phyloP scores from a whole-genome alignment of 2,888 invertebrate genomes.

The Acleris emargana region DNA sequence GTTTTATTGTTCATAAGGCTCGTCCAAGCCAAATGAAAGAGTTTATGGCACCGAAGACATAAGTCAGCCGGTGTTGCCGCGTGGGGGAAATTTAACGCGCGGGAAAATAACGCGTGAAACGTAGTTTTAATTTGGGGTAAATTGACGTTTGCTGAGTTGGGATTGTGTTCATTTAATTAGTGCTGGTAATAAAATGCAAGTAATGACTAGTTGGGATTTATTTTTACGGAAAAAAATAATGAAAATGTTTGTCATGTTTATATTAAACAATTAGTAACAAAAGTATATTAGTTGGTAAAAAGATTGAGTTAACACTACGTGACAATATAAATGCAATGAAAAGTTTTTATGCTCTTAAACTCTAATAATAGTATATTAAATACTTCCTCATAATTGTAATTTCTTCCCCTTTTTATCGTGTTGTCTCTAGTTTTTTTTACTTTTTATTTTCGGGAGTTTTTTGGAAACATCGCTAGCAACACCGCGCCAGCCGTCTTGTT shows the following conservation, averaged over 20 bases:
- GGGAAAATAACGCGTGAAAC: constrained; percentile 37
- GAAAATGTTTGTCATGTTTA: no score
- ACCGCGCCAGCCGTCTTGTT: constrained; percentile 53
- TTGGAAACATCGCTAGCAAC: constrained; percentile 45
- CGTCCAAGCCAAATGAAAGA: constrained; percentile 84
- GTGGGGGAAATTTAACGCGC: constrained; percentile 51
- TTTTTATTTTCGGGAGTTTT: constrained; percentile 57
- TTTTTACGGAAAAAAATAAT: no score
- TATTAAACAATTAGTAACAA: no score
- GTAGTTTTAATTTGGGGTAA: constrained; percentile 4
- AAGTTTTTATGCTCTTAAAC: no score
- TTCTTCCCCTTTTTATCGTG: no score
- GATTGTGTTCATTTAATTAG: no score
- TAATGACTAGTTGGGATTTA: no score
- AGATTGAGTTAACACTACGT: no score
- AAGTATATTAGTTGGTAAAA: no score
- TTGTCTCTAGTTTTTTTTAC: constrained; percentile 22
- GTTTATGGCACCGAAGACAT: constrained; percentile 78
- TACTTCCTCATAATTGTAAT: no score
- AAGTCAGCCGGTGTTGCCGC: constrained; percentile 77
- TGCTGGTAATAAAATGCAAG: constrained; percentile 22
- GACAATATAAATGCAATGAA: no score
- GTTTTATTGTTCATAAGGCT: constrained; percentile 84
- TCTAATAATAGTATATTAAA: no score
- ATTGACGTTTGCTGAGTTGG: background rate